Base-by-base conservation (phyloP, 2,113 vertebrate species). In the Lipotes vexillifer region DNA sequence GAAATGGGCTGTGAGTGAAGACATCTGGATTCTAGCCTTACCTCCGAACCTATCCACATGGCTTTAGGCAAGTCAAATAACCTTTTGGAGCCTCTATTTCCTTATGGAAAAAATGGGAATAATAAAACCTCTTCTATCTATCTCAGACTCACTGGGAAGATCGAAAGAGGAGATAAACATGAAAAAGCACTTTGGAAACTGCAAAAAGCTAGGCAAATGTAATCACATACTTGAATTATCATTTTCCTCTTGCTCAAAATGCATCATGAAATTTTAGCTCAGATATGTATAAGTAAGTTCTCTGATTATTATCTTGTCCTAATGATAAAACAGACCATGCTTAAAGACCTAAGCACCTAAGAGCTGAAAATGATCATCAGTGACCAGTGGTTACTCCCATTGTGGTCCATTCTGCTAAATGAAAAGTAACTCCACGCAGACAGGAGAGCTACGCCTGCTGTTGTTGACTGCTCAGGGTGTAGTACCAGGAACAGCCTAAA, bases 141-240 rank as follows among this genome's bases (percentile, higher is more conserved):
- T 63, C n/a, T 95, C 55, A 74, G 38, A 68, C 61, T 83, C 49
- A 82, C 0, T 65, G 20, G 31, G 29, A 96, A 84, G 61, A 94
- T 88, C 52, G 38, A 94, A 96, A 74, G 46, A 90, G 8, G 89
- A 82, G 29, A 61, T 12, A 81, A 52, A 81, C 75, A 23, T 46
- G 23, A 68, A 86, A 96, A 83, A 83, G 13, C 46, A 91, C 66
- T 95, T 95, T 85, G 77, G 66, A 95, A 95, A 94, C 15, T 85
- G 49, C 27, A 91, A 82, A 97, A 92, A 38, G 20, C 57, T 90
- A 89, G 90, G 82, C 18, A 95, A 96, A 86, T 55, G 17, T 85
- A 66, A 90, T 81, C 66, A 81, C 20, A 77, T 66, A 36, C 6
- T 81, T 75, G 57, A 66, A 88, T 91, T 83, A 87, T 33, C 80